phyloP scores from a whole-genome alignment of 1,140 invertebrate species.

The Drosophila nikananu region DNA sequence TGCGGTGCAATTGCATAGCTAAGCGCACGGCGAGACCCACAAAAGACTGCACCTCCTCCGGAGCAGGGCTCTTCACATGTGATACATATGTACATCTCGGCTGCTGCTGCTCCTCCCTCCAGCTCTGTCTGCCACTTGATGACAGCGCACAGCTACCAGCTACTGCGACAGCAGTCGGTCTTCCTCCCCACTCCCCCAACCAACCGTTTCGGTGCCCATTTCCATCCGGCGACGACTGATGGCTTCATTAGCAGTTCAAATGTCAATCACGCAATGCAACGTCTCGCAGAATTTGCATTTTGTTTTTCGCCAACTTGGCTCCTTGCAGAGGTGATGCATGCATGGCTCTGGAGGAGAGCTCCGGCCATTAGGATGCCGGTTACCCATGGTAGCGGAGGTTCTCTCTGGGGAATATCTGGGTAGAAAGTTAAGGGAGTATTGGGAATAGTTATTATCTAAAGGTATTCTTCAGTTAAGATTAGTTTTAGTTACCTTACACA shows the following conservation, averaged over 20 bases:
- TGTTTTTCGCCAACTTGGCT: conserved; percentile 44
- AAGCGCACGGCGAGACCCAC: background rate
- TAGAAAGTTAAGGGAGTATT: background rate
- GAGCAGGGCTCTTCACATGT: conserved; percentile 4
- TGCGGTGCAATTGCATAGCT: conserved; percentile 15
- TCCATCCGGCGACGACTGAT: conserved; percentile 41
- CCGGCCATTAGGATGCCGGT: background rate
- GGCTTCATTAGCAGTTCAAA: conserved; percentile 69
- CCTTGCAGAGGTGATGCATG: conserved; percentile 9
- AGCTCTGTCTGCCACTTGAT: conserved; percentile 29
- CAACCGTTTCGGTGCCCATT: background rate
- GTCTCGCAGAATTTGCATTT: conserved; percentile 58
- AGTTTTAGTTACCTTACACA: background rate
- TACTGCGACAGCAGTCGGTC: background rate
- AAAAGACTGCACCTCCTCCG: conserved; percentile 12
- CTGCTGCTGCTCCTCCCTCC: background rate
- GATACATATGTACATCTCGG: background rate
- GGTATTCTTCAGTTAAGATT: background rate
- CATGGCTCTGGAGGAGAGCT: background rate
- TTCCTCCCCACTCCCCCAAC: too few species aligned
- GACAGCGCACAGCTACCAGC: conserved; percentile 32
- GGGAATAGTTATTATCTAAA: background rate
- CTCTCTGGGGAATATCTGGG: background rate
- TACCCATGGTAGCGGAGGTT: background rate
- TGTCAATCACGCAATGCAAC: conserved; percentile 60